These are phyloP conservation scores for Pseudolycoriella hygida DNA, from an alignment of 2,888 invertebrate species.

Conservation along the genomic window DNA sequence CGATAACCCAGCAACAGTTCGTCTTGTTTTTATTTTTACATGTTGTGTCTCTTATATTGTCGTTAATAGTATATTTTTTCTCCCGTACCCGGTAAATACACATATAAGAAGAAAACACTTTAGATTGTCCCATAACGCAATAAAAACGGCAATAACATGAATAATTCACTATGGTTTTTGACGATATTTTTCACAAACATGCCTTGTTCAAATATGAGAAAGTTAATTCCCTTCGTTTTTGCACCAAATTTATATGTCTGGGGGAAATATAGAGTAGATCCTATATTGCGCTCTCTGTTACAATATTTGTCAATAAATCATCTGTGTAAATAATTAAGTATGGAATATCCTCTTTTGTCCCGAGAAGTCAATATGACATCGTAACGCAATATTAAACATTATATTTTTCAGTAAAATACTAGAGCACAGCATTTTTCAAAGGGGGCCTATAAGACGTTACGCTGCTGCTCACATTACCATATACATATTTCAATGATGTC, in stretches of 20 bases:
- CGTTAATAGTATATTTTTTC: too few species aligned
- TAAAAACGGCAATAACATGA: conserved; percentile 4
- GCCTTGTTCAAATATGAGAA: conserved; percentile 2
- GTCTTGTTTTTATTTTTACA: too few species aligned
- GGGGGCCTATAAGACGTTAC: too few species aligned
- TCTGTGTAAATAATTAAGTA: conserved; percentile 3
- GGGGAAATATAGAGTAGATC: not conserved
- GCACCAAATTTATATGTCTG: not conserved
- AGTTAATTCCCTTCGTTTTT: not conserved
- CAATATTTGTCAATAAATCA: not conserved
- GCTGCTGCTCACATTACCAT: too few species aligned
- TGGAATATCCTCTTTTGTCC: conserved; percentile 2
- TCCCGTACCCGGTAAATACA: too few species aligned
- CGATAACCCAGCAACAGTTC: too few species aligned
- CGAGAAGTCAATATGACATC: not conserved
- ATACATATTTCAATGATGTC: too few species aligned
- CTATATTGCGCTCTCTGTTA: not conserved
- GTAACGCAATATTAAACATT: too few species aligned
- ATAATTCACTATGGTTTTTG: conserved; percentile 1
- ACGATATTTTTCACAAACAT: not conserved
- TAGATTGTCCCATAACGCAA: conserved; percentile 2
- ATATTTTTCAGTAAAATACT: too few species aligned
- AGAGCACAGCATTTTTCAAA: too few species aligned
- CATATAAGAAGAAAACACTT: not conserved
- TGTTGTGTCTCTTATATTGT: too few species aligned